Evolutionary conservation across 2,113 vertebrate genomes (phyloP).

Genomic region (Seriola aureovittata): DNA sequence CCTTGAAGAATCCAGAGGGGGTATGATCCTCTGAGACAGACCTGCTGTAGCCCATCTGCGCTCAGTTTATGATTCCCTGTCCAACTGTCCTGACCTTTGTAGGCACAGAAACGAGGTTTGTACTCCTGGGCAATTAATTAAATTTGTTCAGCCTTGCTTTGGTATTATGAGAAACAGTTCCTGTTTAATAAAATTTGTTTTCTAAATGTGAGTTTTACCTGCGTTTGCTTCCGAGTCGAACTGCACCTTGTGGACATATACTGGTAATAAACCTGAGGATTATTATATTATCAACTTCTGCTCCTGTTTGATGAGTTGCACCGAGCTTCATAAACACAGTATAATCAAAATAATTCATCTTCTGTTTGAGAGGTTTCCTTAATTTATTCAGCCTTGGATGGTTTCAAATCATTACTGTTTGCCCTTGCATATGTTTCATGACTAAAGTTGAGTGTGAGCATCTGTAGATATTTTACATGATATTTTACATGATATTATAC

Average conservation of each 20-base stretch:
- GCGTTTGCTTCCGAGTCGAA: background rate
- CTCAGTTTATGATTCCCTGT: background rate
- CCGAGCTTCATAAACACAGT: background rate
- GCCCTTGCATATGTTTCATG: background rate
- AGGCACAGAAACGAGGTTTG: background rate
- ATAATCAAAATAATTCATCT: background rate
- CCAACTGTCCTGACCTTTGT: slow-evolving; percentile 5
- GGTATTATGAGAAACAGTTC: background rate
- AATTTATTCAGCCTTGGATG: slow-evolving; percentile 5
- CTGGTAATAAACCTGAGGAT: background rate
- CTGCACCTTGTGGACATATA: background rate
- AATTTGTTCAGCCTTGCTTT: slow-evolving; percentile 1
- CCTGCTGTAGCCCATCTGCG: slow-evolving; percentile 17
- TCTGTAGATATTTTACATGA: background rate
- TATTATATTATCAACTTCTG: background rate
- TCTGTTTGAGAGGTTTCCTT: background rate
- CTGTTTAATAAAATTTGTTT: background rate
- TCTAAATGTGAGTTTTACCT: background rate
- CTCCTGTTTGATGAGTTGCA: background rate
- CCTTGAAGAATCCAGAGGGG: background rate
- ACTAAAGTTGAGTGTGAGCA: background rate
- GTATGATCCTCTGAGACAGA: slow-evolving; percentile 5
- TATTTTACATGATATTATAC: background rate
- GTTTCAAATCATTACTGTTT: background rate
- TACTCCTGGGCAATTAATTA: background rate